These are phyloP conservation scores for Cygnus olor DNA, from an alignment of 2,797 vertebrate genomes.

Conservation along the genomic window DNA sequence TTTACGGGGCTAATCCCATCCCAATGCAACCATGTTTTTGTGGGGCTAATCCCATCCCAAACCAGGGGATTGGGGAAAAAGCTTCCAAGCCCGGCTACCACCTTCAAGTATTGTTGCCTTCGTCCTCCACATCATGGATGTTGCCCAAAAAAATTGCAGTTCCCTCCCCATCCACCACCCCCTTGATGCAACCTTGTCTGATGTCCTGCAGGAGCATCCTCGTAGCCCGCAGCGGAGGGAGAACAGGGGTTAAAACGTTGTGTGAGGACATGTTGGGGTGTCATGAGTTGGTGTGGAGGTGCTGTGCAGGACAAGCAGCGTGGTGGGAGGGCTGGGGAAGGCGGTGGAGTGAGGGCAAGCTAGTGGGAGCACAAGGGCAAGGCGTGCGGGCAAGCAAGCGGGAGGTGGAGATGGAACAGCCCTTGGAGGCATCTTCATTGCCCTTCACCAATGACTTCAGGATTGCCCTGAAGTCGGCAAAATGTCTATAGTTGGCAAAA, in stretches of 20 bases:
- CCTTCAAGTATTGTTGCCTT: rapidly evolving
- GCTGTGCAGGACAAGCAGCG: no score
- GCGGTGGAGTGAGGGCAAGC: rapidly evolving
- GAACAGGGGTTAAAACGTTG: no score
- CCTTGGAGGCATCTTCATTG: not conserved
- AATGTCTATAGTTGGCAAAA: not conserved
- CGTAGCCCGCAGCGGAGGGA: not conserved
- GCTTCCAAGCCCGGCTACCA: no score
- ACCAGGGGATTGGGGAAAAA: no score
- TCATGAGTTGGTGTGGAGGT: no score
- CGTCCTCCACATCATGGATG: rapidly evolving
- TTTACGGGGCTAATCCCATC: not conserved
- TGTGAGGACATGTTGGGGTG: not conserved
- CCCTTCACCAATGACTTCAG: not conserved
- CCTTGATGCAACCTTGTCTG: rapidly evolving
- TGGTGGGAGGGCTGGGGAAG: no score
- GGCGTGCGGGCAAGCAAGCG: not conserved
- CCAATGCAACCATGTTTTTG: not conserved
- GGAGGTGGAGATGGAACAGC: not conserved
- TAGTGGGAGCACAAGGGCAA: rapidly evolving
- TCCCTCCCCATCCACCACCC: not conserved
- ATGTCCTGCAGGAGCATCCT: not conserved
- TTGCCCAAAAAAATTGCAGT: rapidly evolving
- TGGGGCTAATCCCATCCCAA: not conserved
- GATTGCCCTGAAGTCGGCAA: not conserved